Base-by-base conservation (phyloP, 1,140 invertebrate genomes). In the Hetaerina americana region DNA sequence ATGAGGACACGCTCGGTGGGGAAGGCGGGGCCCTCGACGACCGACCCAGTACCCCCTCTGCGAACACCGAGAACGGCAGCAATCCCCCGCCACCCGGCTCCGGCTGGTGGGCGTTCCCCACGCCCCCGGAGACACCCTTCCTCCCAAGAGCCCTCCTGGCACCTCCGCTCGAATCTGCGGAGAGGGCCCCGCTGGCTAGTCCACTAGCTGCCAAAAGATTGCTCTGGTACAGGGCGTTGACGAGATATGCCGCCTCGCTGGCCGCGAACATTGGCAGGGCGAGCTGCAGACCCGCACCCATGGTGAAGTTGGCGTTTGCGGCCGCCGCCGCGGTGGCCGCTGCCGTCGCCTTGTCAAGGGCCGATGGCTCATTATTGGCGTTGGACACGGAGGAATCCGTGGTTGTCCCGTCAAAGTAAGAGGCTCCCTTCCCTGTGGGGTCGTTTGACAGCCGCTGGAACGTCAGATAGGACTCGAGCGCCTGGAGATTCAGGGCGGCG, bases 331-430 rank as follows among this genome's bases (percentile, higher is more conserved):
- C 68, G 5, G 70, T 68, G 8, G 72, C 70, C 0, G 69, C 74
- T 24, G 69, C 40, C 26, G 66, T 69, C 2, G 67, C 27, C 67
- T 57, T 57, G 10, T 57, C 40, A 12, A 57, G 22, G 1, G 40
- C 40, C 29, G 83, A 82, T 71, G 84, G 82, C 73, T 85, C 82
- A 73, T 85, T 83, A 75, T 87, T 85, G 77, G 84, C 84, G 70
- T 87, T 85, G 71, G 86, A 74, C 73, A 87, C 79, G 6, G 85
- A 84, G 72, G 86, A 76, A 76, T 86, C 85, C 78, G 87, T 85
- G 78, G 86, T 85, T 0, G 86, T 84, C 82, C 86, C 84, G 77
- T 87, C 85, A 5, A 86, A 78, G 75, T 86, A 85, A 8, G 86
- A 84, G 73, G 86, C 85, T 78, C 86, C 85, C 18, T 84, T 84